These are phyloP conservation scores for Syrista parreyssii DNA, from an alignment of 2,888 invertebrate genomes.

Conservation along the genomic window DNA sequence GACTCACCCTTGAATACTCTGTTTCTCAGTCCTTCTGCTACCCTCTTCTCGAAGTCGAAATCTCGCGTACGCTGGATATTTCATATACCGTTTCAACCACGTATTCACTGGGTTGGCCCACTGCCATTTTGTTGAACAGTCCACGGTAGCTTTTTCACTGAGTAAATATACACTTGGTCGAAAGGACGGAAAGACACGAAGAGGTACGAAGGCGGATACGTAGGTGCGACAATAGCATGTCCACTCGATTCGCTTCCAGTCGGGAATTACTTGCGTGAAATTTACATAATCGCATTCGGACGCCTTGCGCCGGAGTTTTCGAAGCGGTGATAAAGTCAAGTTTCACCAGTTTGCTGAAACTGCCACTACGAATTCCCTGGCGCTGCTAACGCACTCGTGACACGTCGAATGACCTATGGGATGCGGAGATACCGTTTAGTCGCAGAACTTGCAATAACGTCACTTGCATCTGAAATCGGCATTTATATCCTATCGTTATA, in stretches of 20 bases:
- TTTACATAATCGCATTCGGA: background rate
- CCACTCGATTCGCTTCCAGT: background rate
- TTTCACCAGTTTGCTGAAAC: background rate
- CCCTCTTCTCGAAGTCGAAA: background rate
- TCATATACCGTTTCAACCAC: background rate
- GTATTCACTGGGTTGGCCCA: background rate
- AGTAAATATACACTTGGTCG: background rate
- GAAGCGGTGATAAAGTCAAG: background rate
- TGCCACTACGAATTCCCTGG: background rate
- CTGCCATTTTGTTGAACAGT: background rate
- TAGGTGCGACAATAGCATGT: background rate
- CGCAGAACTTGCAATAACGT: background rate
- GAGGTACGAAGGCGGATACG: background rate
- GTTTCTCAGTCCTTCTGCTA: background rate
- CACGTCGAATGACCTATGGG: background rate
- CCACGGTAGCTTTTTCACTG: background rate
- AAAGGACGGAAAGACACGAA: background rate
- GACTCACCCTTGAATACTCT: slow-evolving; percentile 1
- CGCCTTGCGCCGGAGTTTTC: background rate
- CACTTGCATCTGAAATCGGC: background rate
- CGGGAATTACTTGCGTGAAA: background rate
- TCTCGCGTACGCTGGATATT: background rate
- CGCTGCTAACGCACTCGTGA: background rate
- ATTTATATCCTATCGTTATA: background rate
- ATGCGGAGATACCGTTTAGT: background rate